Evolutionary conservation across 1,140 invertebrate genomes (phyloP).

Genomic region (Eulimnadia texana): DNA sequence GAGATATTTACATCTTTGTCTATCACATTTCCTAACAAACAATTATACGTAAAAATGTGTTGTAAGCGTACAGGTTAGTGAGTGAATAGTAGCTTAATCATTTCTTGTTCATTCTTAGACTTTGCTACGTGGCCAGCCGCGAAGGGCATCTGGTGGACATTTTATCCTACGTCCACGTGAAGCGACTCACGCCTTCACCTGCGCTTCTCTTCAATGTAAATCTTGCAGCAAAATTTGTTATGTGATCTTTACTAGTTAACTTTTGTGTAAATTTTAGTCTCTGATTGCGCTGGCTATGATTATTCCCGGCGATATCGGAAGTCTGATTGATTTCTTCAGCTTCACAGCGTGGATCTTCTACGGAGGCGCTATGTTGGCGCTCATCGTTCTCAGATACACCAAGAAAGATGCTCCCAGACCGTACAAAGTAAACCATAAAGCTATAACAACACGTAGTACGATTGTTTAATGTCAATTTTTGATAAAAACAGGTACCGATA

Average conservation of each 20-base stretch:
- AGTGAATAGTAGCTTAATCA: neutral
- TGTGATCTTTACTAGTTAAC: neutral
- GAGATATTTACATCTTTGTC: neutral
- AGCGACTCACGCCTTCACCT: slow-evolving; percentile 60
- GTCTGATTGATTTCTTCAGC: slow-evolving; percentile 87
- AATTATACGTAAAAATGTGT: neutral
- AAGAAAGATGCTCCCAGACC: slow-evolving; percentile 73
- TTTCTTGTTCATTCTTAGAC: slow-evolving; percentile 25
- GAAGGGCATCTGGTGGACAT: slow-evolving; percentile 71
- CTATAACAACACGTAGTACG: neutral
- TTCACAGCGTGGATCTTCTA: slow-evolving; percentile 94
- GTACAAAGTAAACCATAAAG: slow-evolving; percentile 46
- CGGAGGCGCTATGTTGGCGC: slow-evolving; percentile 69
- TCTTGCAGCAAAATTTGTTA: neutral
- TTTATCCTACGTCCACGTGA: slow-evolving; percentile 70
- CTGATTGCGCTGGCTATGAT: slow-evolving; percentile 51
- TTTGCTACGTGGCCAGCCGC: slow-evolving; percentile 76
- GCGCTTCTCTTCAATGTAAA: slow-evolving; percentile 71
- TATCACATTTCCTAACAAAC: neutral
- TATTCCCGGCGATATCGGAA: slow-evolving; percentile 71
- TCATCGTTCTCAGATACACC: slow-evolving; percentile 74
- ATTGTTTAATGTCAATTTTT: too few relatives aligned
- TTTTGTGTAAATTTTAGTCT: slow-evolving; percentile 21
- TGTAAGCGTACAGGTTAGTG: neutral
- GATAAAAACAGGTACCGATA: slow-evolving; percentile 70